phyloP scores from a whole-genome alignment of 1,140 invertebrate genomes.

The Sinonovacula constricta region DNA sequence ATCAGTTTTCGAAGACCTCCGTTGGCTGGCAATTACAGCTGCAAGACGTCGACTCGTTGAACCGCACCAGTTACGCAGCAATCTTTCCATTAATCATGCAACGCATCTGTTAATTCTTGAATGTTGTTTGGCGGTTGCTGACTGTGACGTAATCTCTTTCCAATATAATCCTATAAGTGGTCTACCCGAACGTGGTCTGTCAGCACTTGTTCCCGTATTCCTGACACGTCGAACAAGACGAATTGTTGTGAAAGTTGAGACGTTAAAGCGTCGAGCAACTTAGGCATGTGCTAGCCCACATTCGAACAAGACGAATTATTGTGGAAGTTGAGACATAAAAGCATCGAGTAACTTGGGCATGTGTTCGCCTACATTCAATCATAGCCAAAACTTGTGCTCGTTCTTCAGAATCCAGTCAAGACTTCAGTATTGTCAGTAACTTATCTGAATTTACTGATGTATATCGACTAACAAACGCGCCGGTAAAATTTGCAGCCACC shows the following conservation, averaged over 20 bases:
- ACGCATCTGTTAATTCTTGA: not conserved
- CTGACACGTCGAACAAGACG: too few species aligned
- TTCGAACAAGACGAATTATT: too few species aligned
- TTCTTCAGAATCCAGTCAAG: not conserved
- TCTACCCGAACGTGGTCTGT: not conserved
- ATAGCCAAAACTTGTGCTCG: not conserved
- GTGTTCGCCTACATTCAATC: not conserved
- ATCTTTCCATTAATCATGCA: not conserved
- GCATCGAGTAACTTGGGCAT: not conserved
- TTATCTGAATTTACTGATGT: too few species aligned
- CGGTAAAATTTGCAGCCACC: too few species aligned
- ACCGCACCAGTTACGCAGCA: constrained; percentile 3
- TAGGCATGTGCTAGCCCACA: too few species aligned
- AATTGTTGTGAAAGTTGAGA: too few species aligned
- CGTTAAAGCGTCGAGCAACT: too few species aligned
- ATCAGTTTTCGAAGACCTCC: not conserved
- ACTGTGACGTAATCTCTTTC: not conserved
- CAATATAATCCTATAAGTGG: not conserved
- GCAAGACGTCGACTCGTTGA: not conserved
- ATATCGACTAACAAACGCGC: too few species aligned
- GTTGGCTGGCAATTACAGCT: not conserved
- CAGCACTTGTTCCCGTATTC: not conserved
- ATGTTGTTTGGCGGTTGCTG: not conserved
- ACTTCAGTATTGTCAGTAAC: too few species aligned
- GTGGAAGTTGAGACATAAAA: not conserved